Conservation (phyloP, 1,140 invertebrate species). For the Holotrichia oblita region DNA sequence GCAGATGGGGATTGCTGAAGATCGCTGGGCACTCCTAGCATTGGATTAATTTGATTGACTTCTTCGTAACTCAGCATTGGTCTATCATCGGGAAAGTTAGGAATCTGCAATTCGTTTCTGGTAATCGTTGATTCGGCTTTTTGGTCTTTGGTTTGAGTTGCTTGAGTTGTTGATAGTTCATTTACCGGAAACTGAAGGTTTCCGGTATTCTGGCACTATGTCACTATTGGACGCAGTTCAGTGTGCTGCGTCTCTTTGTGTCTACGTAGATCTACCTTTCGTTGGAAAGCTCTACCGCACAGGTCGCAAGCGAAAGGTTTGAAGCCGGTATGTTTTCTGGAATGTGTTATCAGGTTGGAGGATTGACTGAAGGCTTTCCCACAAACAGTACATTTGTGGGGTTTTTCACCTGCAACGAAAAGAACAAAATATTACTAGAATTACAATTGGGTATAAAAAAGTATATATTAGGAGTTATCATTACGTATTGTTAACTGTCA, state of each 20-base stretch:
- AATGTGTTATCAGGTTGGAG: too few relatives aligned
- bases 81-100: background rate
- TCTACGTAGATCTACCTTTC: constrained; percentile 92
- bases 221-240: constrained; percentile 71
- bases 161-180: constrained; percentile 20
- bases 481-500: too few relatives aligned
- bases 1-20: background rate
- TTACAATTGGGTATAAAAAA: too few relatives aligned
- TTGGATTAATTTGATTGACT: constrained; percentile 12
- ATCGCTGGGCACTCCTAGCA: background rate
- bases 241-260: constrained; percentile 97
- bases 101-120: background rate
- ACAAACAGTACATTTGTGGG: constrained; percentile 97
- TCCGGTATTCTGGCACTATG: constrained; percentile 59
- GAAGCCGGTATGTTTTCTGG: constrained; percentile 95
- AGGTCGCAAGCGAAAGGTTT: constrained; percentile 96
- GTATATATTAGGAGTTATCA: too few relatives aligned
- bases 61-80: background rate
- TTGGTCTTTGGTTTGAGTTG: constrained; percentile 19
- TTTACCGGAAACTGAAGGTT: constrained; percentile 49
- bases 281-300: constrained; percentile 93
- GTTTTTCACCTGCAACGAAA: constrained; percentile 93
- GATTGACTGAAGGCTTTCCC: constrained; percentile 98
- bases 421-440: background rate
- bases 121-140: constrained; percentile 29